A percentile compares a stretch with the other conserved stretches of the same genome.
These are phyloP conservation scores for Ceyx melanurus DNA, from an alignment of 2,113 vertebrate genomes.

Conservation along the genomic window DNA sequence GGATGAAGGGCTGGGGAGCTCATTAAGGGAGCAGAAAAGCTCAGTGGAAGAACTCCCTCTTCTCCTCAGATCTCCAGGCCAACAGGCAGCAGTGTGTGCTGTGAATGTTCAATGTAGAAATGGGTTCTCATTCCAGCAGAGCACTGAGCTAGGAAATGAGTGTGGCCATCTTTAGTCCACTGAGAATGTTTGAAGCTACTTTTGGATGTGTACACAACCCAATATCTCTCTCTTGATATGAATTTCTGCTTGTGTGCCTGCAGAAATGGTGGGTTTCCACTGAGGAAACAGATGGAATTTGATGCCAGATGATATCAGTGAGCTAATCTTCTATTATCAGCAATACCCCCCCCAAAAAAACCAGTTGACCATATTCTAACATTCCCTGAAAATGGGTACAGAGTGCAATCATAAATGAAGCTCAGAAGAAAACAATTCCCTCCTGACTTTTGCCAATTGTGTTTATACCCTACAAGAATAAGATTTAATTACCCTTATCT, in stretches of 20 bases:
- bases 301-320: not conserved
- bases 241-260: not conserved
- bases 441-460: not conserved
- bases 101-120: not conserved
- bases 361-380: not conserved
- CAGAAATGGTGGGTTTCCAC: not conserved
- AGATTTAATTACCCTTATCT: constrained; percentile 24
- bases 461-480: not conserved
- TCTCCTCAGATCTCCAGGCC: not conserved
- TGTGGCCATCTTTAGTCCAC: too few species aligned
- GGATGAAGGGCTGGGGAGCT: not conserved
- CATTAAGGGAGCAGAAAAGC: not conserved
- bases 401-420: not conserved
- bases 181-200: not conserved
- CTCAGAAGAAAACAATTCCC: not conserved
- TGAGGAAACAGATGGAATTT: not conserved
- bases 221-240: not conserved
- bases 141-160: not conserved
- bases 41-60: not conserved
- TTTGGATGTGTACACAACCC: not conserved
- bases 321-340: not conserved
- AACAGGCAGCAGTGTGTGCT: not conserved
- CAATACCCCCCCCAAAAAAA: not conserved
- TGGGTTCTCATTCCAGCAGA: not conserved
- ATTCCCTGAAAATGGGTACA: not conserved